Evolutionary conservation across 2,797 vertebrate species (phyloP).

Genomic region (Avahi laniger): DNA sequence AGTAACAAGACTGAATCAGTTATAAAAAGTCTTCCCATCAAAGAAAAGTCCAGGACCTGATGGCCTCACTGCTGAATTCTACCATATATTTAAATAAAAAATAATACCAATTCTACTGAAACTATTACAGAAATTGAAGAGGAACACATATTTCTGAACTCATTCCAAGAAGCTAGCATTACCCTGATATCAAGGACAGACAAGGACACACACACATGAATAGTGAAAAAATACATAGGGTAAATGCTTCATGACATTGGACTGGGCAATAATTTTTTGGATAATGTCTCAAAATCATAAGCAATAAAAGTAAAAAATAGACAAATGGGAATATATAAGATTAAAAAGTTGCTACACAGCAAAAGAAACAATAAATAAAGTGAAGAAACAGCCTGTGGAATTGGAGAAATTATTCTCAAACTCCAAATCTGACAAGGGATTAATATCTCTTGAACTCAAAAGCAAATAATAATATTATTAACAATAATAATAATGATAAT

Average conservation of each 20-base stretch:
- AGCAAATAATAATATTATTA: too few species aligned
- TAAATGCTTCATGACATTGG: too few species aligned
- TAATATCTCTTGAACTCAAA: too few species aligned
- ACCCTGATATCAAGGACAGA: neutral
- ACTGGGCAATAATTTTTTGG: too few species aligned
- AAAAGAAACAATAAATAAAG: too few species aligned
- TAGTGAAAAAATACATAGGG: neutral
- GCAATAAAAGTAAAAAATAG: neutral
- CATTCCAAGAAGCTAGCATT: neutral
- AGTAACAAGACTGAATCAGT: neutral
- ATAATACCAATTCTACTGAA: neutral
- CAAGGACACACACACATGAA: neutral
- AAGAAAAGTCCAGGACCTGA: neutral
- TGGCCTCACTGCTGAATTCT: neutral
- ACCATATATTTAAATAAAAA: neutral
- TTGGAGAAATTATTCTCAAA: too few species aligned
- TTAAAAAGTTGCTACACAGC: too few species aligned
- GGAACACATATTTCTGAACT: neutral
- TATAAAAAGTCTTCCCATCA: neutral
- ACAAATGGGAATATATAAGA: neutral
- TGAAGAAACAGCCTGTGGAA: too few species aligned
- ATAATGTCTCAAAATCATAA: too few species aligned
- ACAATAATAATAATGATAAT: too few species aligned
- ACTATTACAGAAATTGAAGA: neutral
- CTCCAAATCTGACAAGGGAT: too few species aligned